These are phyloP conservation scores for Halcyon senegalensis DNA, from an alignment of 2,113 vertebrate genomes.

Conservation along the genomic window DNA sequence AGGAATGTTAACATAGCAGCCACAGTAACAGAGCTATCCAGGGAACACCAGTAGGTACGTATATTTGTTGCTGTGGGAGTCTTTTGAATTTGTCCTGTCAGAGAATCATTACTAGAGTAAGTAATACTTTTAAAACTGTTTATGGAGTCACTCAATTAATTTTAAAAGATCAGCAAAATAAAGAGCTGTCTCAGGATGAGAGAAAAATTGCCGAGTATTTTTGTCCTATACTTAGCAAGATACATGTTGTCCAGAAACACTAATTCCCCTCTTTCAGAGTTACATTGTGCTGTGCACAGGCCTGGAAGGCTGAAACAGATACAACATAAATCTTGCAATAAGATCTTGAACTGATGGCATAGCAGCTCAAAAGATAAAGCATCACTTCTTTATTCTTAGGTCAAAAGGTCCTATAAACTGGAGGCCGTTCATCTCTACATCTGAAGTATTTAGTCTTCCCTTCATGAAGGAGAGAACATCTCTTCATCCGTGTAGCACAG, in stretches of 20 bases:
- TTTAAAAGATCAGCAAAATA: background rate
- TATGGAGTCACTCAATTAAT: background rate
- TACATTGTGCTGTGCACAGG: background rate
- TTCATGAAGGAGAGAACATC: background rate
- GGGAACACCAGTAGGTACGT: background rate
- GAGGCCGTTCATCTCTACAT: background rate
- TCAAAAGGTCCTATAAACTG: background rate
- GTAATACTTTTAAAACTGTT: background rate
- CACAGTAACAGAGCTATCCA: background rate
- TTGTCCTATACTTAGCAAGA: background rate
- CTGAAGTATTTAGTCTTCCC: background rate
- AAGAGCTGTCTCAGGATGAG: background rate
- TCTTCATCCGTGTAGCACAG: background rate
- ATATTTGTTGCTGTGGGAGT: background rate
- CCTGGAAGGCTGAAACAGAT: background rate
- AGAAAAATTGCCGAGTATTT: background rate
- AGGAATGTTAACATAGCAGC: background rate
- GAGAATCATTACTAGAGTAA: background rate
- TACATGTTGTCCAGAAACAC: background rate
- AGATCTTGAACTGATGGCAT: background rate
- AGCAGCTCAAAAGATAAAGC: conserved; percentile 7
- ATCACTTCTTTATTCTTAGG: background rate
- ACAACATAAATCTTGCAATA: background rate
- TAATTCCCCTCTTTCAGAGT: background rate
- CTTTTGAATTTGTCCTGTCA: background rate